Base-by-base conservation (phyloP, 2,797 vertebrate species). In the Halcyon badia region DNA sequence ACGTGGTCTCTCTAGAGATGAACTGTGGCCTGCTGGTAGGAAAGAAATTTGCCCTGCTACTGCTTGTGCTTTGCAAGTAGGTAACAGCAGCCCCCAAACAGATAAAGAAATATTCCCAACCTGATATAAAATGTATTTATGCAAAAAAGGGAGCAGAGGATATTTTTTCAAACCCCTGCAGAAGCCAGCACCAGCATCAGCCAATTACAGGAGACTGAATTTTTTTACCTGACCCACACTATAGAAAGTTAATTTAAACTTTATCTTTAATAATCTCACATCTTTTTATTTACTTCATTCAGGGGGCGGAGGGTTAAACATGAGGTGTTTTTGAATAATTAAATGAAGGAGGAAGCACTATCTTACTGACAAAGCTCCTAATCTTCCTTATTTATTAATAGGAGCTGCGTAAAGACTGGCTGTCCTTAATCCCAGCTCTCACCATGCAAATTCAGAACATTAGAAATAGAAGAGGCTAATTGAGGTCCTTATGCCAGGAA, bases 341-440 rank as follows among this genome's bases (percentile, higher is more conserved):
- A 97, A 98, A 97, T 80, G 83, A 95, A 94, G 95, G 72, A 97
- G 86, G 87, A 97, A 97, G 95, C 89, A 94, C 91, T 94, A n/a
- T 90, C 82, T 92, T 58, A 92, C 83, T 95, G 93, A 97, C 96
- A 97, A 97, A 96, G 89, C 86, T 91, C 51, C 90, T 98, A 98
- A 97, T 98, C 96, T 96, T 95, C 90, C 85, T 90, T 97, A 97
- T 95, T 97, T 98, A 97, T 98, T 97, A 98, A 97, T 94, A 97
- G 95, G 88, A 94, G 85, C 75, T 81, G 66, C 2, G 11, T 95
- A 96, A 97, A 96, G 89, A 93, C 91, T 90, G 91, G 71, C 91
- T 94, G 94, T 95, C 92, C 97, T 97, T 97, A 97, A 98, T 98
- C 93, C 96, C 10, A 1, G 82, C 81, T 94, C 90, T 98, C 66